Conservation (phyloP, 2,888 invertebrate genomes). For the Pterostichus madidus region DNA sequence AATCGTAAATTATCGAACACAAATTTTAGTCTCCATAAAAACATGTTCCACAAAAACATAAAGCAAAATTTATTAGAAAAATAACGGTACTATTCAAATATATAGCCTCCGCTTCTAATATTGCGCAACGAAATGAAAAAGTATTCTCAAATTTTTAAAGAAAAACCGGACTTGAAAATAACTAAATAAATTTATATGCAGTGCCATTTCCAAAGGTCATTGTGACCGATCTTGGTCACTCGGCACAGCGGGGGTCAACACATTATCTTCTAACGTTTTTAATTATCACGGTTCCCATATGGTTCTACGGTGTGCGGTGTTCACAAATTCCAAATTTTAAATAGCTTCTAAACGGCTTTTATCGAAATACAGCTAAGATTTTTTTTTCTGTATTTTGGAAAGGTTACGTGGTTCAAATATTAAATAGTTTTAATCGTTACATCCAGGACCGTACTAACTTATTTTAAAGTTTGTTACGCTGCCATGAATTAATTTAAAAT, state of each 20-base stretch:
- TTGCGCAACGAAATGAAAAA: neutral
- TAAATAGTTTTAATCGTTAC: neutral
- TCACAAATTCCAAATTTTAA: constrained; percentile 8
- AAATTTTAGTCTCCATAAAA: neutral
- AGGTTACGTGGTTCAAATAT: constrained; percentile 40
- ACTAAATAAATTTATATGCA: neutral
- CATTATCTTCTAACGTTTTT: constrained; percentile 44
- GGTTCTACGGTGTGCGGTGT: neutral
- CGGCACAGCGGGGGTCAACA: constrained; percentile 22
- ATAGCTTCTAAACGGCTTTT: constrained; percentile 34
- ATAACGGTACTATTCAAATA: constrained; percentile 5
- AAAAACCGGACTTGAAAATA: neutral
- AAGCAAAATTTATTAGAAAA: constrained; percentile 16
- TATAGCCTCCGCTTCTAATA: neutral
- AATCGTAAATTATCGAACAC: neutral
- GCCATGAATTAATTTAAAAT: too few species aligned
- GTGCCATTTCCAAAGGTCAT: constrained; percentile 17
- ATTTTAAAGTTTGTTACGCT: too few species aligned
- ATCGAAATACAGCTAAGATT: neutral
- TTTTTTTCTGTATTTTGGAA: constrained; percentile 28
- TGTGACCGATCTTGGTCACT: neutral
- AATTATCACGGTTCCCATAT: constrained; percentile 37
- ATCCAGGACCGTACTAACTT: too few species aligned
- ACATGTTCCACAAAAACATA: neutral
- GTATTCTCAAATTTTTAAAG: constrained; percentile 7